Conservation (phyloP, 1,140 invertebrate species). For the Galleria mellonella region DNA sequence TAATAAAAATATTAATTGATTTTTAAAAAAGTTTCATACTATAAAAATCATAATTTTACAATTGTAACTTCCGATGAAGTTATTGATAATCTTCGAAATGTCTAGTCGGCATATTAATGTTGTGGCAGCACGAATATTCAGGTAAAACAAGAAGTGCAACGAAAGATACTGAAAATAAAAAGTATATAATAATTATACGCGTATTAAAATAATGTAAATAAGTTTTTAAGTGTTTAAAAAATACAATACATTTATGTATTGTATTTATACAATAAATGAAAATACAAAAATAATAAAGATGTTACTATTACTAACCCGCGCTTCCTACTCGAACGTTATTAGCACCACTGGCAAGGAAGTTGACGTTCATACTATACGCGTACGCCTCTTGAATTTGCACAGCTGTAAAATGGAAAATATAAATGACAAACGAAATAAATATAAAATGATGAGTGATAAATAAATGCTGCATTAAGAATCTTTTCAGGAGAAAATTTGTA, state of each 20-base stretch:
- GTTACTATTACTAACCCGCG: slow-evolving; percentile 62
- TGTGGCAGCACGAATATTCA: too few species aligned
- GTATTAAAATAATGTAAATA: too few species aligned
- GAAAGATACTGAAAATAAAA: neutral
- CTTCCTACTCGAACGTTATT: slow-evolving; percentile 72
- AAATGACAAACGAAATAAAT: too few species aligned
- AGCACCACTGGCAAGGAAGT: slow-evolving; percentile 76
- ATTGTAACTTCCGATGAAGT: too few species aligned
- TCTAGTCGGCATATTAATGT: too few species aligned
- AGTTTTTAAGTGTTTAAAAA: too few species aligned
- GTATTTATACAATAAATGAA: too few species aligned
- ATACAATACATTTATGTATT: too few species aligned
- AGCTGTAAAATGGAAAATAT: slow-evolving; percentile 51
- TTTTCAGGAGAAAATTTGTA: too few species aligned
- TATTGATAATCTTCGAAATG: neutral
- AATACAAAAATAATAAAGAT: too few species aligned
- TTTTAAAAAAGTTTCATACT: neutral
- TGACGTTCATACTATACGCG: slow-evolving; percentile 75
- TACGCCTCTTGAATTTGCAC: slow-evolving; percentile 76
- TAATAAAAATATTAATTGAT: slow-evolving; percentile 12
- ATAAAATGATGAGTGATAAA: slow-evolving; percentile 1
- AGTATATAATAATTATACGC: neutral
- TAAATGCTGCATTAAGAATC: too few species aligned
- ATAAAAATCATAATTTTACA: neutral
- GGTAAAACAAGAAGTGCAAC: too few species aligned